Base-by-base conservation (phyloP, 2,888 invertebrate genomes). In the Drosophila neotestacea region DNA sequence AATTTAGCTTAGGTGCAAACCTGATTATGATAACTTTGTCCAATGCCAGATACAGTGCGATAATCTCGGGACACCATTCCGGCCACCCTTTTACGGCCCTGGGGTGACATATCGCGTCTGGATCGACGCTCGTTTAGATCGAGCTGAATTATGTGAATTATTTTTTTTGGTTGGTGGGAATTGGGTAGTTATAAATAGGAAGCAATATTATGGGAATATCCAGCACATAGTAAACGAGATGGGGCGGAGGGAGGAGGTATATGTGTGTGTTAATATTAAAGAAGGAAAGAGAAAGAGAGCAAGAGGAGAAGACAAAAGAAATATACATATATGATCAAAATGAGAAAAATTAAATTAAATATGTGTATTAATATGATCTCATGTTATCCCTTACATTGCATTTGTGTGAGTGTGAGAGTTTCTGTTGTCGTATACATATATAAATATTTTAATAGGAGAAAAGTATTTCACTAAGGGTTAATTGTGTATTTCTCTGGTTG, bases 21-120 rank as follows among this genome's bases (percentile, higher is more conserved):
- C 92, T 93, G 93, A 90, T 92, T 92, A 78, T 92, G 92, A 89
- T 92, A 92, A 89, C 92, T 92, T 90, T 92, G 92, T 89, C 93
- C 93, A 88, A 93, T 92, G 88, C 93, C 93, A 85, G 93, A 93
- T 85, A 93, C 92, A 60, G 93, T 93, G 87, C 92, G 91, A 90
- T 92, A 93, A 88, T 93, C 93, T 85, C 95, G 95, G 92, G 95
- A 93, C 87, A 94, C 93, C 94, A 95, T 94, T 84, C 95, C 94
- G 71, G 95, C 94, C 63, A 95, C 94, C 85, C 95, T 93, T 89
- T 95, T 95, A 79, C 96, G 94, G 77, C 95, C 95, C 78, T 96
- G 95, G 55, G 96, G 96, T 69, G 97, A 97, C 95, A 96, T 96
- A 92, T 97, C 97, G 88, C 97, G 95, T 86, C 97, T 94, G 82